A percentile compares a stretch with the other conserved stretches of the same genome.
Conservation (phyloP, 2,113 vertebrate genomes). For the Collichthys lucidus region DNA sequence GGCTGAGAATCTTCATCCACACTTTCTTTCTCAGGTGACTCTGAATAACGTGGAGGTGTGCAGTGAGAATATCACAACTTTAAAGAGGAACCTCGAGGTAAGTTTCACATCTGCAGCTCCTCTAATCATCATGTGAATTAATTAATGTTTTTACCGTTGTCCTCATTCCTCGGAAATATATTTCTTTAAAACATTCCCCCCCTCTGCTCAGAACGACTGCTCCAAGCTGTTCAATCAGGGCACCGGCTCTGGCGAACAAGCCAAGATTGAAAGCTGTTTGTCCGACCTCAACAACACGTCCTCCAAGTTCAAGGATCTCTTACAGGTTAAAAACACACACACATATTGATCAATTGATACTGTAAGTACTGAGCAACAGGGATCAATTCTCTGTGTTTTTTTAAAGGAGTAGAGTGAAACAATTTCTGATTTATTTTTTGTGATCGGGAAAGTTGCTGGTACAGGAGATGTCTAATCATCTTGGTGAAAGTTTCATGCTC, state of each 20-base stretch:
- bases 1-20: not conserved
- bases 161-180: not conserved
- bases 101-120: not conserved
- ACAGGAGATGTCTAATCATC: not conserved
- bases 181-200: not conserved
- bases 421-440: not conserved
- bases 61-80: slow-evolving; percentile 96
- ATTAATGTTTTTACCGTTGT: not conserved
- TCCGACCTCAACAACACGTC: slow-evolving; percentile 93
- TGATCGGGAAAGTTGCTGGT: not conserved
- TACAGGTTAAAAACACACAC: slow-evolving; percentile 86
- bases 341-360: not conserved
- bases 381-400: not conserved
- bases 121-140: not conserved
- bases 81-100: slow-evolving; percentile 98
- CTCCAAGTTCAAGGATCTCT: slow-evolving; percentile 93
- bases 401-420: not conserved
- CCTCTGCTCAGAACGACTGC: slow-evolving; percentile 90
- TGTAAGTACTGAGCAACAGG: not conserved
- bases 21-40: slow-evolving; percentile 86
- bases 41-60: slow-evolving; percentile 97
- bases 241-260: slow-evolving; percentile 88
- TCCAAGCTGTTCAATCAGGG: slow-evolving; percentile 93
- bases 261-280: slow-evolving; percentile 98
- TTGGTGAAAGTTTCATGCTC: not conserved